A percentile compares a stretch with the other conserved stretches of the same genome.
These are phyloP conservation scores for Agonopterix subpropinquella DNA, from an alignment of 2,888 invertebrate genomes.

Conservation along the genomic window DNA sequence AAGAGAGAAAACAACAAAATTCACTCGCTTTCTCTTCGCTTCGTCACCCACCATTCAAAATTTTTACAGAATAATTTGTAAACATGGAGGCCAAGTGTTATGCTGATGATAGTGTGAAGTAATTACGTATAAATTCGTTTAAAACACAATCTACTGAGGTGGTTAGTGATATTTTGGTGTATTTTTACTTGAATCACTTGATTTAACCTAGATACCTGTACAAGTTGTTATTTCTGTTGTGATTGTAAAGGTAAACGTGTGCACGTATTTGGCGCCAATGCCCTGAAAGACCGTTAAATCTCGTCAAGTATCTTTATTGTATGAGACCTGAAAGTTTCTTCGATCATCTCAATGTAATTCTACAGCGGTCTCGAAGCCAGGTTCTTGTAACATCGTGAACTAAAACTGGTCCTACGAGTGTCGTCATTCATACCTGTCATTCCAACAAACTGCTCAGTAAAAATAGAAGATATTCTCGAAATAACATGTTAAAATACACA, in stretches of 20 bases:
- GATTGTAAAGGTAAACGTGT: slow-evolving; percentile 58
- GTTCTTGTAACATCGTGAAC: slow-evolving; percentile 32
- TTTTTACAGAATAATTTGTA: slow-evolving; percentile 70
- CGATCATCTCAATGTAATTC: neutral
- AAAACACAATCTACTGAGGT: slow-evolving; percentile 23
- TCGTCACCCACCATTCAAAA: slow-evolving; percentile 28
- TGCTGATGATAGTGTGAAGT: slow-evolving; percentile 35
- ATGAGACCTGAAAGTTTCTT: neutral
- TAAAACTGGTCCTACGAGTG: slow-evolving; percentile 65
- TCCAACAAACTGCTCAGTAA: slow-evolving; percentile 21
- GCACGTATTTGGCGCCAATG: slow-evolving; percentile 74
- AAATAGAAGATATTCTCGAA: slow-evolving; percentile 12
- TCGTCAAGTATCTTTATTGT: neutral
- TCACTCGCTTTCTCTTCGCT: slow-evolving; percentile 54
- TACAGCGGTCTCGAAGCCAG: slow-evolving; percentile 17
- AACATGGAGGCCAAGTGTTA: slow-evolving; percentile 71
- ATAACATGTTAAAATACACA: slow-evolving; percentile 1
- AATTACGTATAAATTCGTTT: slow-evolving; percentile 26
- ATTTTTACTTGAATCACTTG: slow-evolving; percentile 1
- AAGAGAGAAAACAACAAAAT: slow-evolving; percentile 49
- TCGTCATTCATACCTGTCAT: slow-evolving; percentile 72
- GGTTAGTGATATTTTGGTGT: slow-evolving; percentile 32
- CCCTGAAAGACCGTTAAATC: slow-evolving; percentile 61
- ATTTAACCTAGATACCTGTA: neutral
- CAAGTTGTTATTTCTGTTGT: neutral